Evolutionary conservation across 2,797 vertebrate species (phyloP), one percentile per base, ranked within the genome.

Genomic region (Arrhamphus sclerolepis): DNA sequence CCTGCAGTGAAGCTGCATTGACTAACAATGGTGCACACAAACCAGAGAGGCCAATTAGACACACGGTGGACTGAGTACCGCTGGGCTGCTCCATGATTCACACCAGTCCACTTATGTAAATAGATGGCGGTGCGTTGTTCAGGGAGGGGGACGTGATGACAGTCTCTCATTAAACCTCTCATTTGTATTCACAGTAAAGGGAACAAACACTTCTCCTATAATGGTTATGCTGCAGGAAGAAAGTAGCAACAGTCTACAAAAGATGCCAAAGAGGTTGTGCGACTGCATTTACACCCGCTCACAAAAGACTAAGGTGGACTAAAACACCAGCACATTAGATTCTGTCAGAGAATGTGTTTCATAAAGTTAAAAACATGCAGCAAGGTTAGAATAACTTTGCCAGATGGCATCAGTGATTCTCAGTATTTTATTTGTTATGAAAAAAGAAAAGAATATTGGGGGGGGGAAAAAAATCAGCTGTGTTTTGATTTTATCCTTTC

Each of bases 111-210:
- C 66, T 80, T 80, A 72, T 78, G 74, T 69, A 81, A 87, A 83
- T 78, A 76, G 40, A 41, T 21, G 22, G 57, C 6, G 26, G 26
- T 47, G 29, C 51, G 55, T 58, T 70, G 72, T 78, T 70, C 68
- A 61, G 62, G 68, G 77, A 80, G 48, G 76, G 57, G 51, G 69
- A 62, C 66, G 19, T 31, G 53, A 80, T 77, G 73, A 82, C 70
- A 83, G 61, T 66, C 57, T 51, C 50, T 78, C 69, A 80, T 83
- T 83, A 86, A 77, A 78, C 20, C 42, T 53, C 75, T 60, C 65
- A 83, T 88, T 87, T 77, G 73, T 85, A 82, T 89, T 84, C 78
- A 80, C n/a, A 54, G 70, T 9, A 31, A 66, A 65, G 41, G 43
- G 41, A 62, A 57, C 41, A 19, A 62, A 56, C 72, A 55, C 70